Evolutionary conservation across 2,797 vertebrate species (phyloP).

Genomic region (Anas georgica): DNA sequence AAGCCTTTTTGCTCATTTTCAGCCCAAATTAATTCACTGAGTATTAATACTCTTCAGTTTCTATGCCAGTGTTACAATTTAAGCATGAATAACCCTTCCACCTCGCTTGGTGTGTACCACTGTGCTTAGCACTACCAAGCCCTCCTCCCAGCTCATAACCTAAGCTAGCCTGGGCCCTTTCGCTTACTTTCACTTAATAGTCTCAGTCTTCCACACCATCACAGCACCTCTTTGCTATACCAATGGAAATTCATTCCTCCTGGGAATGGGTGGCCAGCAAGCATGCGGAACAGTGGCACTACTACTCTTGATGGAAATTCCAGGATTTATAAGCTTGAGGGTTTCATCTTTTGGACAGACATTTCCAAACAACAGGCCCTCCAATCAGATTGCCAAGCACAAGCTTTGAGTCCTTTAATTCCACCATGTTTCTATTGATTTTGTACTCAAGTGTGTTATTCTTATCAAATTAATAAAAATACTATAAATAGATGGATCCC

Average conservation of each 20-base stretch:
- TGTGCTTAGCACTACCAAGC: not conserved
- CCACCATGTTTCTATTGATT: not conserved
- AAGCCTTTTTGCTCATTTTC: not conserved
- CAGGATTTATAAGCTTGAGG: not conserved
- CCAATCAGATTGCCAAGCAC: not conserved
- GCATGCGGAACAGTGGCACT: rapidly evolving
- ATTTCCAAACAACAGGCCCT: not conserved
- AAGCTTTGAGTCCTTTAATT: not conserved
- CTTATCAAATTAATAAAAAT: not conserved
- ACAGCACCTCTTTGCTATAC: not conserved
- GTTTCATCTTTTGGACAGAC: not conserved
- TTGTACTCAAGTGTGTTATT: not conserved
- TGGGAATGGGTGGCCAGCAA: not conserved
- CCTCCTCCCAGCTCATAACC: not conserved
- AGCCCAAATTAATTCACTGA: not conserved
- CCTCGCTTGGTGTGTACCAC: not conserved
- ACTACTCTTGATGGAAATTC: not conserved
- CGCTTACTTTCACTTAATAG: not conserved
- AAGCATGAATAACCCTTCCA: not conserved
- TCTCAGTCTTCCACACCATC: not conserved
- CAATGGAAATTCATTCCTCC: not conserved
- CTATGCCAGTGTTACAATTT: not conserved
- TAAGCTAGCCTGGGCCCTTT: not conserved
- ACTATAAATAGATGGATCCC: not conserved
- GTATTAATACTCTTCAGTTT: not conserved